phyloP scores from a whole-genome alignment of 2,888 invertebrate genomes.

The Leptura quadrifasciata region DNA sequence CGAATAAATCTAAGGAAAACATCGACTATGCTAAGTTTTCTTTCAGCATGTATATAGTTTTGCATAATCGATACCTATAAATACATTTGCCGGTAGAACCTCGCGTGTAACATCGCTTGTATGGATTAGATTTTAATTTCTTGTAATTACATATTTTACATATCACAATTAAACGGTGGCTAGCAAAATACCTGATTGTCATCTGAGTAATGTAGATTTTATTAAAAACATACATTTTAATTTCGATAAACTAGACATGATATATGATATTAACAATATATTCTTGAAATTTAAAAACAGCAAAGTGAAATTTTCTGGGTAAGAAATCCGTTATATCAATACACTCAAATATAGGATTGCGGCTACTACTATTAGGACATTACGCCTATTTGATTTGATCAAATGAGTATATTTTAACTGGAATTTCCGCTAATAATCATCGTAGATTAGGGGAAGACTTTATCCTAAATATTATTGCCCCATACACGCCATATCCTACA shows the following conservation, averaged over 20 bases:
- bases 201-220: constrained; percentile 9
- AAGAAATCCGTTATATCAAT: background rate
- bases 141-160: constrained; percentile 40
- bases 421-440: no score
- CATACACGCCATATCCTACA: no score
- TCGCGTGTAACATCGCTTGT: constrained; percentile 32
- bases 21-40: constrained; percentile 18
- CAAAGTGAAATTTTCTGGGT: background rate
- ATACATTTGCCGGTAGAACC: constrained; percentile 12
- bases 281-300: background rate
- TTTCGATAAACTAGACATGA: background rate
- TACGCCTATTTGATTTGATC: no score
- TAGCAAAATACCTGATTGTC: background rate
- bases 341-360: no score
- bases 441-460: no score
- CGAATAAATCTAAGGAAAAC: constrained; percentile 12
- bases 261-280: background rate
- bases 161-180: constrained; percentile 39
- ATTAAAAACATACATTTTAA: background rate
- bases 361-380: no score
- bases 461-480: no score
- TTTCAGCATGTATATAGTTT: constrained; percentile 34
- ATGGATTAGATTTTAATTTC: constrained; percentile 27
- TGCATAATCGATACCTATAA: constrained; percentile 38
- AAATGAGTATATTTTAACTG: no score